These are phyloP conservation scores for Linnaemya vulpina DNA, from an alignment of 2,888 invertebrate genomes.

Conservation along the genomic window DNA sequence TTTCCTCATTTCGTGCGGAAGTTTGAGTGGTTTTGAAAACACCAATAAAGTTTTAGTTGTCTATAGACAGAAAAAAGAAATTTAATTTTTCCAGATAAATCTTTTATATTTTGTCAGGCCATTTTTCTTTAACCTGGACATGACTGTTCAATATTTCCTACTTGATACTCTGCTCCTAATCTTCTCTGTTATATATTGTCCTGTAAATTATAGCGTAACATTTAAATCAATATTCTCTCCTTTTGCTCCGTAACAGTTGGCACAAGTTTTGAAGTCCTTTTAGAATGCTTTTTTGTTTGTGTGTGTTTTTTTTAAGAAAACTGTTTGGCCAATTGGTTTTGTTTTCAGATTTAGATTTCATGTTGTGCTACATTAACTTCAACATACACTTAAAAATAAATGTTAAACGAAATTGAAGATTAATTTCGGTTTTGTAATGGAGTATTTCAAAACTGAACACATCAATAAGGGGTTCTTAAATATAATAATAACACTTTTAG, in stretches of 20 bases:
- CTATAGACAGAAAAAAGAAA: background rate
- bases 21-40: conserved; percentile 11
- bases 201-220: conserved; percentile 6
- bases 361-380: background rate
- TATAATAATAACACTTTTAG: too few relatives aligned
- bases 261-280: background rate
- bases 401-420: background rate
- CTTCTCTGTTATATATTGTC: background rate
- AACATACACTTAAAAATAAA: background rate
- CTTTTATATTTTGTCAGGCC: conserved; percentile 1
- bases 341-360: background rate
- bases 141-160: background rate
- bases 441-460: background rate
- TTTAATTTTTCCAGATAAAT: background rate
- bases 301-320: background rate
- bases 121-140: background rate
- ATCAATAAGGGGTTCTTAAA: too few relatives aligned
- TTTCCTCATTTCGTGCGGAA: conserved; percentile 47
- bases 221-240: conserved; percentile 32
- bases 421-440: background rate
- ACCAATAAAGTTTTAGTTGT: conserved; percentile 9
- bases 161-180: background rate
- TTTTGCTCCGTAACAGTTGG: background rate
- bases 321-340: conserved; percentile 5
- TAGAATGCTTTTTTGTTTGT: too few relatives aligned